phyloP scores from a whole-genome alignment of 2,888 invertebrate genomes.

The Rhodophaea formosa region DNA sequence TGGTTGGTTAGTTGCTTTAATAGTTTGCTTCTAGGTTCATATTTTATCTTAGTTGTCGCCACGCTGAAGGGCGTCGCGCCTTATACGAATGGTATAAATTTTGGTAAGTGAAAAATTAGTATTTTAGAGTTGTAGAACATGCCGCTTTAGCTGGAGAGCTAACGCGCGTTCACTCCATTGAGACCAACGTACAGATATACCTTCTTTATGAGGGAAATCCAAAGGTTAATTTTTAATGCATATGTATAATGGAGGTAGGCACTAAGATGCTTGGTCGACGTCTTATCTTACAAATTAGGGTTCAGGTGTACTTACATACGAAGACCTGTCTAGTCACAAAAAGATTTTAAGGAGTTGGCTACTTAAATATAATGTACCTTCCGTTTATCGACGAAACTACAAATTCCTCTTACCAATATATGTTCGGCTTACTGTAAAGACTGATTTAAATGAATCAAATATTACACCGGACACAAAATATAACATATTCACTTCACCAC shows the following conservation, averaged over 20 bases:
- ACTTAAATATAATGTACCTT: constrained; percentile 21
- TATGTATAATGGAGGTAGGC: constrained; percentile 37
- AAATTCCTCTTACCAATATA: background rate
- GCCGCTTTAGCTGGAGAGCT: constrained; percentile 15
- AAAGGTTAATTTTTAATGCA: constrained; percentile 21
- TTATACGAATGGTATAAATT: too few relatives aligned
- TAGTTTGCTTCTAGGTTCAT: constrained; percentile 21
- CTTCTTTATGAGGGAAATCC: constrained; percentile 14
- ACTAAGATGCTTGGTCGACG: constrained; percentile 44
- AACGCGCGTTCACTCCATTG: constrained; percentile 28
- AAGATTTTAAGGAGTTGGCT: constrained; percentile 27
- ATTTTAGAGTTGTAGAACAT: background rate
- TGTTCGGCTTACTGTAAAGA: constrained; percentile 23
- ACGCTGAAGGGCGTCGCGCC: constrained; percentile 2
- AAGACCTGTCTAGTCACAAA: constrained; percentile 61
- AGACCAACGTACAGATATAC: constrained; percentile 3
- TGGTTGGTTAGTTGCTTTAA: constrained; percentile 20
- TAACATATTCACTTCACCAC: background rate
- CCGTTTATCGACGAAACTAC: background rate
- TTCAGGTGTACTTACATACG: constrained; percentile 51
- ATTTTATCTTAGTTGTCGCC: background rate
- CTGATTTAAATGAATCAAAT: constrained; percentile 26
- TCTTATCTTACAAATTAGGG: constrained; percentile 31
- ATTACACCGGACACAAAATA: background rate
- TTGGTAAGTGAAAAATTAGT: constrained; percentile 1